Conservation (phyloP, 2,888 invertebrate genomes). For the Aplocera efformata region DNA sequence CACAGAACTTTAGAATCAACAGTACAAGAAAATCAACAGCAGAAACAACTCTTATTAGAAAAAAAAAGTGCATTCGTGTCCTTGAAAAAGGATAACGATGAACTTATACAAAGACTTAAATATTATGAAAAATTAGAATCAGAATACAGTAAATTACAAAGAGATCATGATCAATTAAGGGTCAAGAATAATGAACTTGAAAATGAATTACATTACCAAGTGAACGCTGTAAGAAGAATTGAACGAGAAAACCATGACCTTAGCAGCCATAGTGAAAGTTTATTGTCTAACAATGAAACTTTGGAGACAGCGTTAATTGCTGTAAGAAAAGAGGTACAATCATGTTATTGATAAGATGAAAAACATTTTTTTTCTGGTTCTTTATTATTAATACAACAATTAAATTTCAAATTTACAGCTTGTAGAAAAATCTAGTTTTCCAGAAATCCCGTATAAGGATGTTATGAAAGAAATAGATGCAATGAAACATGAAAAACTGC, state of each 20-base stretch:
- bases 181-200: slow-evolving; percentile 50
- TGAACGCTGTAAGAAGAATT: slow-evolving; percentile 36
- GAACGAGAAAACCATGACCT: slow-evolving; percentile 48
- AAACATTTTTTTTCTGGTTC: too few relatives aligned
- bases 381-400: too few relatives aligned
- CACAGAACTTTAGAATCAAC: slow-evolving; percentile 42
- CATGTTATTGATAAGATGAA: slow-evolving; percentile 1
- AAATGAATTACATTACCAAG: slow-evolving; percentile 39
- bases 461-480: slow-evolving; percentile 51
- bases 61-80: slow-evolving; percentile 43
- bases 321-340: slow-evolving; percentile 52
- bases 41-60: slow-evolving; percentile 33
- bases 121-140: slow-evolving; percentile 43
- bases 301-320: slow-evolving; percentile 53
- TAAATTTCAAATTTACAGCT: slow-evolving; percentile 29
- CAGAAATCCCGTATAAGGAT: slow-evolving; percentile 31
- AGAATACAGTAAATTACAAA: slow-evolving; percentile 44
- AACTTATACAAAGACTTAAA: slow-evolving; percentile 44
- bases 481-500: slow-evolving; percentile 54
- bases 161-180: slow-evolving; percentile 35
- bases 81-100: slow-evolving; percentile 47
- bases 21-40: slow-evolving; percentile 47
- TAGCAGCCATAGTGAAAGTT: slow-evolving; percentile 40
- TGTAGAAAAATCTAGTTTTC: slow-evolving; percentile 25
- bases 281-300: slow-evolving; percentile 47